These are phyloP conservation scores for Lasius fuliginosus DNA, from an alignment of 2,888 invertebrate genomes.

Conservation along the genomic window DNA sequence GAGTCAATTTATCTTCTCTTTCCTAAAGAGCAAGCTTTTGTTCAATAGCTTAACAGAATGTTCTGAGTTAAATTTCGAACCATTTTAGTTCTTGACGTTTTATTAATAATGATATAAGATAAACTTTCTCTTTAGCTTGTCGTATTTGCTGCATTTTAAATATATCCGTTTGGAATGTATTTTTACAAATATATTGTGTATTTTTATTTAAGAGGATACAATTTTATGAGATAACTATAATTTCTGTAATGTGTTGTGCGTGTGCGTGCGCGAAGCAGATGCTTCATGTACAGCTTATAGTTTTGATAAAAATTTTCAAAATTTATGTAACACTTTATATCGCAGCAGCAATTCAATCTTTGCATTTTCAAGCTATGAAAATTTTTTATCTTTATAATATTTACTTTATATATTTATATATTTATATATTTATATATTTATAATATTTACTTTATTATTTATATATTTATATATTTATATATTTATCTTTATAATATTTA, in stretches of 20 bases:
- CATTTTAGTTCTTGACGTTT: conserved; percentile 33
- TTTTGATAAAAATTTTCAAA: neutral
- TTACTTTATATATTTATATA: too few species aligned
- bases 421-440: too few species aligned
- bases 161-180: conserved; percentile 21
- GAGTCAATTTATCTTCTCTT: conserved; percentile 57
- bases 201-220: neutral
- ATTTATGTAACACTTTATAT: conserved; percentile 13
- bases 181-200: neutral
- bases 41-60: conserved; percentile 36
- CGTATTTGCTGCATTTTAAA: neutral
- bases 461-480: too few species aligned
- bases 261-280: neutral
- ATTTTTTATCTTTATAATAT: neutral
- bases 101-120: conserved; percentile 24
- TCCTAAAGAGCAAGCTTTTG: conserved; percentile 40
- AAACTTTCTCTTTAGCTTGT: conserved; percentile 6
- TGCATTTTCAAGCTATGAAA: neutral
- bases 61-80: conserved; percentile 41
- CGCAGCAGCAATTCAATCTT: neutral
- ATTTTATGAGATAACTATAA: neutral
- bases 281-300: neutral
- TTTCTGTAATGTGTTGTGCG: neutral
- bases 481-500: too few species aligned
- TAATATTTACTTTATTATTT: too few species aligned